Evolutionary conservation across 1,140 invertebrate genomes (phyloP), one percentile per base, ranked within the genome.

Genomic region (Myzus persicae): DNA sequence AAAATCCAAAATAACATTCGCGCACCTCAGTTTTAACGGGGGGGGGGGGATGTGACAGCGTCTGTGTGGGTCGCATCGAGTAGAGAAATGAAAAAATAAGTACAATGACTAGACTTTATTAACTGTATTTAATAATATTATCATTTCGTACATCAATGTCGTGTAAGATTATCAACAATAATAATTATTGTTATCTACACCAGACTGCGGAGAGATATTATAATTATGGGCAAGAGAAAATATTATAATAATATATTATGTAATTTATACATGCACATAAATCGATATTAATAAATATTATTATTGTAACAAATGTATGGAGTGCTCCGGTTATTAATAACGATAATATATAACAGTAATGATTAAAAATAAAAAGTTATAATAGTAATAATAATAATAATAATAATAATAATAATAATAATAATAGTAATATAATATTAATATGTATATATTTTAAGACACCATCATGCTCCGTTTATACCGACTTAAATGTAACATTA

Each of bases 61-160:
- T 31, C 1, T 14, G 31, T 76, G 14, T 6, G n/a, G n/a, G 59
- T 82, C 38, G 22, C 81, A 22, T 40, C 14, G 22, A 40, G 40
- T 84, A 26, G 11, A 84, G 38, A 51, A 44, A n/a, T n/a, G n/a
- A n/a, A 51, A 36, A 38, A 88, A 31, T 76, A 20, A 24, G 51
- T 36, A 38, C 9, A 89, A 51, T 51, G n/a, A 51, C 46, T 89
- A 89, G n/a, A 38, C 20, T 89, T 89, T 89, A 89, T 89, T 89
- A 51, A 48, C n/a, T 38, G 0, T n/a, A 18, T 76, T 76, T 59
- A 31, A 67, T 67, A 67, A 76, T n/a, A 67, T 67, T 67, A 67
- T 67, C 22, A 67, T 11, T 51, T 51, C 44, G 31, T 51, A 51
- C n/a, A 89, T 40, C 20, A 84, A 67, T 67, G 11, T 5, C 40